Conservation (phyloP, 2,797 vertebrate species). For the Eulemur coronatus region DNA sequence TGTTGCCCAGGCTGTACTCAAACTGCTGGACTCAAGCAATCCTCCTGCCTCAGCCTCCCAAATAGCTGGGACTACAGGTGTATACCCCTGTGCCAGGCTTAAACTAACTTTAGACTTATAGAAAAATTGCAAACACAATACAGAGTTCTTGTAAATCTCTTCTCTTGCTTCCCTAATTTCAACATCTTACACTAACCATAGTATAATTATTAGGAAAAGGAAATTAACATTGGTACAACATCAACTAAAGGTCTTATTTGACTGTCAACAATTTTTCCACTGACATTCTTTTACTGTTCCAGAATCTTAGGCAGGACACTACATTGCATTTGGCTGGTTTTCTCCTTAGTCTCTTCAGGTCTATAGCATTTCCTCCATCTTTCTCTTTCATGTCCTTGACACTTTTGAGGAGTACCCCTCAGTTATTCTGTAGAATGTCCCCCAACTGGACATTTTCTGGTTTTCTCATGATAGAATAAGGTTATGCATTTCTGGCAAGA, state of each 20-base stretch:
- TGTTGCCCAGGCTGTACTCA: neutral
- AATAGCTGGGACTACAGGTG: too few species aligned
- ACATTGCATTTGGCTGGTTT: neutral
- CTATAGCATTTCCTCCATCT: neutral
- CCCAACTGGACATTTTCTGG: neutral
- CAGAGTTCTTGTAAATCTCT: neutral
- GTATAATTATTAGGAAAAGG: conserved; percentile 29
- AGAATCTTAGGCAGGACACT: neutral
- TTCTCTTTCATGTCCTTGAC: neutral
- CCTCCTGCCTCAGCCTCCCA: too few species aligned
- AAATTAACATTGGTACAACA: conserved; percentile 29
- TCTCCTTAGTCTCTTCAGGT: neutral
- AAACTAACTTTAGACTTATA: conserved; percentile 39
- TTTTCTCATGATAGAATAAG: neutral
- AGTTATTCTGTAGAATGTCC: neutral
- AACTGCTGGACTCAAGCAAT: too few species aligned
- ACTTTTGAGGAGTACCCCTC: neutral
- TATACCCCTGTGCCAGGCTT: neutral
- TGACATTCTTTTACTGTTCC: neutral
- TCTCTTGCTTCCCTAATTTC: conserved; percentile 11
- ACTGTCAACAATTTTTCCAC: neutral
- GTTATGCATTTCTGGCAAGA: neutral
- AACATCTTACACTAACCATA: conserved; percentile 5
- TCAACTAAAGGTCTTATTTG: neutral
- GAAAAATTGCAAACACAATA: conserved; percentile 28